Percentiles rank a stretch among this genome's conserved stretches.
These are phyloP conservation scores for Aleiodes leptofemur DNA, from an alignment of 2,888 invertebrate species.

Conservation along the genomic window DNA sequence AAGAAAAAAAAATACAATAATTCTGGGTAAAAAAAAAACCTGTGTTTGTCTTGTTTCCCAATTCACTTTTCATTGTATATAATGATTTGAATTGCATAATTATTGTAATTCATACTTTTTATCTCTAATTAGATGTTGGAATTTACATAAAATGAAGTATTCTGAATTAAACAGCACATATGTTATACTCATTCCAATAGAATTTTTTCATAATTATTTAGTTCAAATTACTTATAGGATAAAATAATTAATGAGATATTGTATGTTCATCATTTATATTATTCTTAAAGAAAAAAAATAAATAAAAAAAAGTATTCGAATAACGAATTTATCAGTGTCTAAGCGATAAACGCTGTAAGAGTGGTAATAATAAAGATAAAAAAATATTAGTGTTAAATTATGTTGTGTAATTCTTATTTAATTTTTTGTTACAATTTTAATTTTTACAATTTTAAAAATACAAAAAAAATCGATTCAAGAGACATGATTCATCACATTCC, in stretches of 20 bases:
- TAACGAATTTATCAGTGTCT: constrained; percentile 42
- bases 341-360: constrained; percentile 37
- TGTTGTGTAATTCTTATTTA: not conserved
- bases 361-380: constrained; percentile 28
- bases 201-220: constrained; percentile 1
- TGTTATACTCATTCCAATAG: constrained; percentile 17
- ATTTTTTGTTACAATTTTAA: not conserved
- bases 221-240: not conserved
- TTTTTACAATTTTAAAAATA: too few species aligned
- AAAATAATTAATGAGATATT: constrained; percentile 6
- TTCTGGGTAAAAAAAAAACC: not conserved
- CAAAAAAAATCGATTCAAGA: not conserved
- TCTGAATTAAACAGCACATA: not conserved
- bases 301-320: constrained; percentile 20
- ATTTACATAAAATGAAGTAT: not conserved
- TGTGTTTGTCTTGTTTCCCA: not conserved
- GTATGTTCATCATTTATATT: constrained; percentile 21
- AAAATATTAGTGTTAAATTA: constrained; percentile 41
- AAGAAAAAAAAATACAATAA: constrained; percentile 8
- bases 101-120: not conserved
- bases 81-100: constrained; percentile 23
- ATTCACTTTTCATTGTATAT: constrained; percentile 26
- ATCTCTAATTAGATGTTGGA: too few species aligned
- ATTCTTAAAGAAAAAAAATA: not conserved
- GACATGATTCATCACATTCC: not conserved